phyloP scores from a whole-genome alignment of 2,797 vertebrate species.

The Alfaro cultratus region DNA sequence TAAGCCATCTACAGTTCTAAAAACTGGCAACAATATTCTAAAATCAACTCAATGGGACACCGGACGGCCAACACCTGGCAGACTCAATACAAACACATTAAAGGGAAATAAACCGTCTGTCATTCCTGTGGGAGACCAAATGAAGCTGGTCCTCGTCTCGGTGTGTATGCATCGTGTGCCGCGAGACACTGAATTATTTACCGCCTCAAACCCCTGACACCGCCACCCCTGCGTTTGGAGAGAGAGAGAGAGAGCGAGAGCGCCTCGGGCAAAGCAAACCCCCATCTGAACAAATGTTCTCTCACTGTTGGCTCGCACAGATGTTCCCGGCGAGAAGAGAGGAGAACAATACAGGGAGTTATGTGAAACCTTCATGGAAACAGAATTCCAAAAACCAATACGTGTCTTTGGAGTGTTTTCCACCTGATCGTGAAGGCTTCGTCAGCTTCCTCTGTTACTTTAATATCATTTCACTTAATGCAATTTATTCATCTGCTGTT shows the following conservation, averaged over 20 bases:
- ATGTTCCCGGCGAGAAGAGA: neutral
- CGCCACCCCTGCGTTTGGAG: constrained; percentile 29
- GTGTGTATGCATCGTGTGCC: constrained; percentile 44
- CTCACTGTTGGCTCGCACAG: neutral
- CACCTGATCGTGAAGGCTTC: neutral
- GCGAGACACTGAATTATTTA: constrained; percentile 70
- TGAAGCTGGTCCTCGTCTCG: constrained; percentile 35
- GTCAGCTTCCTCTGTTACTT: constrained; percentile 14
- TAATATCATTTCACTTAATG: neutral
- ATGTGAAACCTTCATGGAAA: neutral
- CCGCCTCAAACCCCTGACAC: constrained; percentile 55
- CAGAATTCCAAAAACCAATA: neutral
- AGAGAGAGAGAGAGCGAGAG: constrained; percentile 27
- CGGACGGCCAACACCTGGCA: neutral
- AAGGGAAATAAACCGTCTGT: constrained; percentile 31
- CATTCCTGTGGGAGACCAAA: constrained; percentile 21
- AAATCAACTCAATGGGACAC: too few relatives aligned
- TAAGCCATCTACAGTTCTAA: too few relatives aligned
- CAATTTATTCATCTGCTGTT: neutral
- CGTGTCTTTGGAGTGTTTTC: neutral
- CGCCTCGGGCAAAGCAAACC: constrained; percentile 47
- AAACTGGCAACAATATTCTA: too few relatives aligned
- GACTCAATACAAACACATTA: constrained; percentile 17
- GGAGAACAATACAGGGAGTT: neutral
- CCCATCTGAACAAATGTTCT: neutral